Percentiles rank a stretch among this genome's conserved stretches.
Conservation (phyloP, 2,797 vertebrate species). For the Paedocypris micromegethes region DNA sequence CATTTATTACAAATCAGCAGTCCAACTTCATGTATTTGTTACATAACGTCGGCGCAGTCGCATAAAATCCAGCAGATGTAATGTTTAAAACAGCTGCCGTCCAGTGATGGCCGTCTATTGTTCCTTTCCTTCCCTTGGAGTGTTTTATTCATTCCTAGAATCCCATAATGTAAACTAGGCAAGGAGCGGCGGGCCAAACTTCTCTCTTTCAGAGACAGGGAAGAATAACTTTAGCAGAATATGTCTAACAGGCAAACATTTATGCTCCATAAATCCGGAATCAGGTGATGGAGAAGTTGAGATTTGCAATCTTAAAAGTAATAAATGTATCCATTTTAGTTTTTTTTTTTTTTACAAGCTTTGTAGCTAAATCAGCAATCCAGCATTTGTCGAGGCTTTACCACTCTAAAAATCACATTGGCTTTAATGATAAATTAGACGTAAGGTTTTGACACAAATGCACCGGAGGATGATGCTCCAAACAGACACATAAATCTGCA, state of each 20-base stretch:
- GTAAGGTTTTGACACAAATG: no score
- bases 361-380: not conserved
- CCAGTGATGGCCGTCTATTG: constrained; percentile 26
- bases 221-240: constrained; percentile 46
- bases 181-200: constrained; percentile 35
- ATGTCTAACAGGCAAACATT: constrained; percentile 54
- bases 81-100: constrained; percentile 25
- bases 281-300: constrained; percentile 55
- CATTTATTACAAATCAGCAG: constrained; percentile 14
- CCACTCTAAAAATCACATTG: no score
- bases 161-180: constrained; percentile 45
- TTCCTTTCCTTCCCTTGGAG: constrained; percentile 5
- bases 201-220: constrained; percentile 35
- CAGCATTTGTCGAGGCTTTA: no score
- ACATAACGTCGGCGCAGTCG: constrained; percentile 17
- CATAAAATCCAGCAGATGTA: constrained; percentile 26
- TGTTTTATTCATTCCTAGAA: constrained; percentile 46
- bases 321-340: not conserved
- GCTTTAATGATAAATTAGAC: no score
- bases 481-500: no score
- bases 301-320: constrained; percentile 39
- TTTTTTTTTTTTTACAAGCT: not conserved
- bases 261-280: constrained; percentile 54
- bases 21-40: constrained; percentile 18
- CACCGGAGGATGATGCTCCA: no score